phyloP scores from a whole-genome alignment of 2,113 vertebrate genomes.

The Lepus timidus region DNA sequence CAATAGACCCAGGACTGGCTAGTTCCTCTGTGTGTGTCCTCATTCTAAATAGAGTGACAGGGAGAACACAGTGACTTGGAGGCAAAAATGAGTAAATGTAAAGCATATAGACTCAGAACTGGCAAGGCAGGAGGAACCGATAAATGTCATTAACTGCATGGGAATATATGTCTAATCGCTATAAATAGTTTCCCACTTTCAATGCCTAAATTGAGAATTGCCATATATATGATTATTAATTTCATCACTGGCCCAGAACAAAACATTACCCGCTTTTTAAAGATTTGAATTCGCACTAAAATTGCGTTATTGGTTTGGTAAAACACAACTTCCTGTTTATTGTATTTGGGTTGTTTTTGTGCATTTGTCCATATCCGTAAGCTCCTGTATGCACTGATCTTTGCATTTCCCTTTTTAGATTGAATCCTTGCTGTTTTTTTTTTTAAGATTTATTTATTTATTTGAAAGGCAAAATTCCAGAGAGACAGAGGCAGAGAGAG shows the following conservation, averaged over 20 bases:
- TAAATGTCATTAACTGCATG: not conserved
- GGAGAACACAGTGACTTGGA: not conserved
- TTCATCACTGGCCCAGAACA: not conserved
- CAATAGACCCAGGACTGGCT: not conserved
- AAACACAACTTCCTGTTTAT: not conserved
- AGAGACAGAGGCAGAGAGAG: too few species aligned
- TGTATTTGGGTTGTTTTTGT: not conserved
- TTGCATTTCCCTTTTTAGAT: not conserved
- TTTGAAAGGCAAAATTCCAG: too few species aligned
- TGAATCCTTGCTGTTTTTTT: not conserved
- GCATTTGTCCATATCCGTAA: not conserved
- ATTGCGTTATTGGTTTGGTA: not conserved
- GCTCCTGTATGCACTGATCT: not conserved
- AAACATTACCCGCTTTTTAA: not conserved
- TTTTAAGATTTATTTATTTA: too few species aligned
- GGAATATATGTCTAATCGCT: not conserved
- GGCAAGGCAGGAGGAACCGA: not conserved
- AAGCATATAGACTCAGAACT: not conserved
- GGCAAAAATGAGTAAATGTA: not conserved
- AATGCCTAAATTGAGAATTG: not conserved
- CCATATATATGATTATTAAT: not conserved
- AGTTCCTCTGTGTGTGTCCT: not conserved
- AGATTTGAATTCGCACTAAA: not conserved
- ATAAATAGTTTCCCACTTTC: not conserved
- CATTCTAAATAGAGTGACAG: not conserved